Evolutionary conservation across 2,113 vertebrate genomes (phyloP), one percentile per base, ranked within the genome.

Genomic region (Microcebus jonahi): DNA sequence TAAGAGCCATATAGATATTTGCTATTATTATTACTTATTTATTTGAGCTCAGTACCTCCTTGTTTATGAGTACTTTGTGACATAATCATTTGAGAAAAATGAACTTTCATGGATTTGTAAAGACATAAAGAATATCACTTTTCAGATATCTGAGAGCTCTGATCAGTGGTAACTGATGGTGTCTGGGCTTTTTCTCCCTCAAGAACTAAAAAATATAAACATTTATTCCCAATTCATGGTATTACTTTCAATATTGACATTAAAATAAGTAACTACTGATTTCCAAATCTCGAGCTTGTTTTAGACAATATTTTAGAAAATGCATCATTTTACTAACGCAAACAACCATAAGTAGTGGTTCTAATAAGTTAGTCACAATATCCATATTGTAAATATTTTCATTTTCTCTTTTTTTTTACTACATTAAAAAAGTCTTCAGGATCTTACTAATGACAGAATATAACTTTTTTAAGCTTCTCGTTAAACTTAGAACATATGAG

Each of bases 241-340:
- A 57, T 77, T 80, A 86, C 63, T 92, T 97, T 84, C 11, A 80
- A 73, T n/a, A 61, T 42, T 42, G 42, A 63, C 39, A 97, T 75
- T 91, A 65, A 39, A 91, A 94, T 96, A 94, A 91, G 59, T 94
- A 97, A 79, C n/a, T n/a, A 57, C 17, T 45, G 50, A 94, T 71
- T 97, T 96, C 65, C 50, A 93, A 75, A 57, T 8, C 6, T 57
- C 25, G 65, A 87, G n/a, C 2, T 31, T 90, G 3, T 97, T 97
- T 96, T 71, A 75, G 50, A 31, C 50, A 55, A 71, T 29, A 76
- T 29, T 81, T 94, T 61, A 61, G 75, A 76, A 89, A 96, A 88
- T 86, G 23, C 5, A 70, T 84, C 76, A 70, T 61, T 86, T 88
- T 86, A 88, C 31, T 90, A 91, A 97, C 75, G 63, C 59, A 91